Evolutionary conservation across 1,140 invertebrate species (phyloP).

Genomic region (Neodiprion fabricii): DNA sequence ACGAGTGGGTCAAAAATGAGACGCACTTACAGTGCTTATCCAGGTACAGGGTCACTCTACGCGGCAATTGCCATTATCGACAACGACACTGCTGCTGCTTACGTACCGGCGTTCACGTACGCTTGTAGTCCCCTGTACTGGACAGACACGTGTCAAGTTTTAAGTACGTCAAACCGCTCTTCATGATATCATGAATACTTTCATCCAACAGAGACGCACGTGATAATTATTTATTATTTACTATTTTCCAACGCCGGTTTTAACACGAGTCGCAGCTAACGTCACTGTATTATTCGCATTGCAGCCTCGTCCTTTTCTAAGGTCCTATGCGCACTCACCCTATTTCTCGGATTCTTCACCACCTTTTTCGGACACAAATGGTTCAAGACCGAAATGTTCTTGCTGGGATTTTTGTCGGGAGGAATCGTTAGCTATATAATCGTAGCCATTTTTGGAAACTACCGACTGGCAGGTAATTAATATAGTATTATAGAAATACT

Average conservation of each 20-base stretch:
- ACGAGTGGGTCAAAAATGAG: conserved; percentile 45
- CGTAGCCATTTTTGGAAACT: conserved; percentile 31
- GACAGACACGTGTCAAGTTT: conserved; percentile 56
- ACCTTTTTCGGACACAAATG: conserved; percentile 69
- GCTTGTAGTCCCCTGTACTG: conserved; percentile 63
- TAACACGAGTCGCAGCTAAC: no score
- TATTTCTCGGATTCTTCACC: conserved; percentile 67
- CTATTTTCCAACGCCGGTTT: no score
- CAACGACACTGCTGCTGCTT: conserved; percentile 63
- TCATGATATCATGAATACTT: no score
- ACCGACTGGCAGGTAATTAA: conserved; percentile 36
- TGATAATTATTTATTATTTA: no score
- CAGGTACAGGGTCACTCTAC: conserved; percentile 69
- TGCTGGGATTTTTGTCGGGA: conserved; percentile 59
- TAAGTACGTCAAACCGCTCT: conserved; percentile 48
- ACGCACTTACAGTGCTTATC: conserved; percentile 67
- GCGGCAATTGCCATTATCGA: conserved; percentile 65
- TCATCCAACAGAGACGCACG: no score
- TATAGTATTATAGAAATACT: background rate
- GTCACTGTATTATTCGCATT: conserved; percentile 25
- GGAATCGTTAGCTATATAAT: conserved; percentile 60
- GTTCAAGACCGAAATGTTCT: conserved; percentile 68
- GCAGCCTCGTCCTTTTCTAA: conserved; percentile 59
- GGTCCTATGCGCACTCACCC: conserved; percentile 59
- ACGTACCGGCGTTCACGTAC: conserved; percentile 73